Conservation (phyloP, 2,113 vertebrate species). For the Rhabdornis inornatus region DNA sequence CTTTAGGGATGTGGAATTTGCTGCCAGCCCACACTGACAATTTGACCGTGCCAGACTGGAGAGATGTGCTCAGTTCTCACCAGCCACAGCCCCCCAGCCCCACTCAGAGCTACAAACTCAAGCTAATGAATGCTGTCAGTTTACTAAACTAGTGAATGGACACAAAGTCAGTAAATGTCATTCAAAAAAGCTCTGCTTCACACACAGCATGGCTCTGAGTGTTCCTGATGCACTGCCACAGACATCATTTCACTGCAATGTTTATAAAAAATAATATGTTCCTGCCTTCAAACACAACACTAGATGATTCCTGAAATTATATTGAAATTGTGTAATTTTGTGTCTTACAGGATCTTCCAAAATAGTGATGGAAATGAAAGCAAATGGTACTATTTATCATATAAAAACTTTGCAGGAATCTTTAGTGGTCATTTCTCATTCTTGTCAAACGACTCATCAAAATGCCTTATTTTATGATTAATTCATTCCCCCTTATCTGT, state of each 20-base stretch:
- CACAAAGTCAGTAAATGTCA: neutral
- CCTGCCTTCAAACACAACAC: neutral
- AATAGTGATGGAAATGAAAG: neutral
- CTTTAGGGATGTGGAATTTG: neutral
- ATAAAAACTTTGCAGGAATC: neutral
- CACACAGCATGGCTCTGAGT: neutral
- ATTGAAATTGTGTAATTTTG: neutral
- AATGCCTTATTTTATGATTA: neutral
- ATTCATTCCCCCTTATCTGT: neutral
- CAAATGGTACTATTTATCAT: neutral
- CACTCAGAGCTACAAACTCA: neutral
- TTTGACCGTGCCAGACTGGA: neutral
- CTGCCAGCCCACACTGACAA: neutral
- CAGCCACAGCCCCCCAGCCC: neutral
- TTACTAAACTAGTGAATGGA: neutral
- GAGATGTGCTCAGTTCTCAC: neutral
- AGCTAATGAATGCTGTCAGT: neutral
- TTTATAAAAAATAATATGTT: neutral
- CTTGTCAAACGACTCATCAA: constrained; percentile 5
- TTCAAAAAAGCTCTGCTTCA: neutral
- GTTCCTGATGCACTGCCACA: neutral
- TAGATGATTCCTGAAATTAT: constrained; percentile 25
- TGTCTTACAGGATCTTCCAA: neutral
- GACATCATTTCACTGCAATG: neutral
- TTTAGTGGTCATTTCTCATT: neutral